phyloP scores from a whole-genome alignment of 2,888 invertebrate species.

The Megaustenia siamemsis region DNA sequence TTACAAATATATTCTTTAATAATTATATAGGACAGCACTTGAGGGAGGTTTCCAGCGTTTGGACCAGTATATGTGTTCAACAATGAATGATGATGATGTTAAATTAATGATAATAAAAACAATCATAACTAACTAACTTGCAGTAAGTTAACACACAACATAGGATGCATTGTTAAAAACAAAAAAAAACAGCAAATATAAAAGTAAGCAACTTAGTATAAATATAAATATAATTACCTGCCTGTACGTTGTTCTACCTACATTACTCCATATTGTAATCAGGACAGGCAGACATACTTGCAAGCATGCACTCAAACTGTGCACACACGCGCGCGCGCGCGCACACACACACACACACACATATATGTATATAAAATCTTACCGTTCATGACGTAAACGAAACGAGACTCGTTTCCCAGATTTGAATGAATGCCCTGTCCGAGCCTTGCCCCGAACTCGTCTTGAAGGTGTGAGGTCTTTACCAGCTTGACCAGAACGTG shows the following conservation, averaged over 20 bases:
- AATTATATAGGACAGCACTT: no score
- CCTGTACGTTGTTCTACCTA: no score
- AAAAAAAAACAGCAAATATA: background rate
- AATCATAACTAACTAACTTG: no score
- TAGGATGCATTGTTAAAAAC: no score
- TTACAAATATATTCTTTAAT: no score
- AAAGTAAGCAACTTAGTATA: background rate
- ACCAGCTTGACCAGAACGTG: background rate
- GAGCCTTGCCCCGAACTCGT: background rate
- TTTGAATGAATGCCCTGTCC: conserved; percentile 19
- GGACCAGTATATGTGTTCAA: no score
- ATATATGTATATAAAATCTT: background rate
- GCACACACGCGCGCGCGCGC: background rate
- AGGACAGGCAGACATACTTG: background rate
- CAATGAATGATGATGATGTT: no score
- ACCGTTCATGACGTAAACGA: conserved; percentile 48
- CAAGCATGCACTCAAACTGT: background rate
- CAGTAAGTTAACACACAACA: no score
- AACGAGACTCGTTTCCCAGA: conserved; percentile 46
- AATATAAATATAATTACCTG: no score
- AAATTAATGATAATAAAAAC: no score
- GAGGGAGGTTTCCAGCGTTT: no score
- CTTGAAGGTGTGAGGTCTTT: background rate
- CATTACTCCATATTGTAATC: no score
- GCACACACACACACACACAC: background rate